Evolutionary conservation across 1,140 invertebrate species (phyloP), one percentile per base, ranked within the genome.

Genomic region (Nymphalis io): DNA sequence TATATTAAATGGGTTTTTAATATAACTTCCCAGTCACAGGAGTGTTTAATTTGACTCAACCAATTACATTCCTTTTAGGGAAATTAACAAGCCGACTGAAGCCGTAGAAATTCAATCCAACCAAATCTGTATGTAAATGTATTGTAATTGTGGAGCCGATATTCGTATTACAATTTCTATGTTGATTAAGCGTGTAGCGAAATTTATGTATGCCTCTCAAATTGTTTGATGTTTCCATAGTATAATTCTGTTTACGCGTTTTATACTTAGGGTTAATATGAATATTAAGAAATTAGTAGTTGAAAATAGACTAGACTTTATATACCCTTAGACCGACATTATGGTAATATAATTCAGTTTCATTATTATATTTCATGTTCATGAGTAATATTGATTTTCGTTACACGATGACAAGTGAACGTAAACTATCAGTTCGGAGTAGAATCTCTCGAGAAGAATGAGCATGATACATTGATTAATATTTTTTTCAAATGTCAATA

Each of bases 111-210:
- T 88, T 88, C 84, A 90, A 89, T 89, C 82, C 79, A 79, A 81
- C 86, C 85, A 85, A 88, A 90, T 90, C 81, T 87, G 80, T 88
- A 90, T 90, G 87, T 88, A 85, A 90, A 90, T 90, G 82, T 87
- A 90, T 88, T 88, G 86, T 88, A 90, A 89, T 90, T 82, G 82
- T 69, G 73, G 69, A 75, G 77, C 78, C 85, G 83, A 90, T 89
- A 88, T 88, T 87, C 85, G 84, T 83, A 85, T 86, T 87, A 88
- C 85, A 83, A 85, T 85, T 85, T 85, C 83, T 85, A 85, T 86
- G 84, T 85, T 86, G 84, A 87, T 89, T 87, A 83, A 82, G 73
- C 75, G 75, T 83, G 81, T 84, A 75, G 72, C 55, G 68, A 78
- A 84, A 86, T 87, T 87, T 85, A 87, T 86, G 84, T 82, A 73